Evolutionary conservation across 2,888 invertebrate species (phyloP).

Genomic region (Scelioninae gen. 1): DNA sequence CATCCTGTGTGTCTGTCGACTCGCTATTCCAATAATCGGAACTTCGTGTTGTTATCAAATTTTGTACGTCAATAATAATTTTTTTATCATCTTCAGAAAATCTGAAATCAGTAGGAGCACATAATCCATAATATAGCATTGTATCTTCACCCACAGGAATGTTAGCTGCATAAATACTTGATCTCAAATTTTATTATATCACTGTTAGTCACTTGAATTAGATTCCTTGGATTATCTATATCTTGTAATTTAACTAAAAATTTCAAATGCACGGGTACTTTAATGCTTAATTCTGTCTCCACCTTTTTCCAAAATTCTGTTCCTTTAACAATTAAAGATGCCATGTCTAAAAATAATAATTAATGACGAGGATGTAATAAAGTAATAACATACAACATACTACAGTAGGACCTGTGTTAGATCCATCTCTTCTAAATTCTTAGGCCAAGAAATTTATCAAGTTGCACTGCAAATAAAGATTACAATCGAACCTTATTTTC

Average conservation of each 20-base stretch:
- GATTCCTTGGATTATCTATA: background rate
- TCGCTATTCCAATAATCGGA: background rate
- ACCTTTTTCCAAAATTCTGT: too few species aligned
- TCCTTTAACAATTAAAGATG: too few species aligned
- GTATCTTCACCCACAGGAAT: constrained; percentile 20
- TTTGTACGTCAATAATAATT: background rate
- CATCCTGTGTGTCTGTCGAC: background rate
- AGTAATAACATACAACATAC: too few species aligned
- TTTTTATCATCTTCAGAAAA: background rate
- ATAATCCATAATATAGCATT: constrained; percentile 6
- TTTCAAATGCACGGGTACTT: background rate
- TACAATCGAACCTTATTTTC: too few species aligned
- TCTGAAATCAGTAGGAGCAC: background rate
- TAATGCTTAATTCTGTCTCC: too few species aligned
- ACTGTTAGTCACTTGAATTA: background rate
- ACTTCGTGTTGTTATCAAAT: background rate
- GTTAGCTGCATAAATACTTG: background rate
- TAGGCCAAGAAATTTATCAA: too few species aligned
- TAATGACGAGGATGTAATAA: too few species aligned
- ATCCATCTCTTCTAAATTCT: too few species aligned
- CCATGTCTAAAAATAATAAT: too few species aligned
- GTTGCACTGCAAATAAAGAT: too few species aligned
- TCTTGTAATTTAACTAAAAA: background rate
- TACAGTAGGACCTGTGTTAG: too few species aligned
- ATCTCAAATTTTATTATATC: constrained; percentile 4